These are phyloP conservation scores for Laodelphax striatellus DNA, from an alignment of 1,140 invertebrate genomes.

Conservation along the genomic window DNA sequence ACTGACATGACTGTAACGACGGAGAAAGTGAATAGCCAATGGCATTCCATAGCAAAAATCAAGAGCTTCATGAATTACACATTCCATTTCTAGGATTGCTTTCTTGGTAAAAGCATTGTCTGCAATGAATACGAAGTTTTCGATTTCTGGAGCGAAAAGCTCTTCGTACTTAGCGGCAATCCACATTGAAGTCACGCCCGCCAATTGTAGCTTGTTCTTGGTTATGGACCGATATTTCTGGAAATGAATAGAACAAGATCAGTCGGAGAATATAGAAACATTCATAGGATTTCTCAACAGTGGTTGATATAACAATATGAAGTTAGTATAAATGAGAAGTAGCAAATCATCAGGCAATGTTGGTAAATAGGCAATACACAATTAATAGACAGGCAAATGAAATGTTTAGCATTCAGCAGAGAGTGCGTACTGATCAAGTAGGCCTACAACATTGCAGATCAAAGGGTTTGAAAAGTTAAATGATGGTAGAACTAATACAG, in stretches of 20 bases:
- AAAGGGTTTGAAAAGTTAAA: too few relatives aligned
- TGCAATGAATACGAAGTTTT: slow-evolving; percentile 86
- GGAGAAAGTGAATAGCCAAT: slow-evolving; percentile 75
- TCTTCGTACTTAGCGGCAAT: slow-evolving; percentile 95
- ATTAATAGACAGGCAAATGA: too few relatives aligned
- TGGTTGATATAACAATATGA: too few relatives aligned
- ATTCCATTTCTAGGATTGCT: slow-evolving; percentile 78
- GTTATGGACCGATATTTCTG: slow-evolving; percentile 24
- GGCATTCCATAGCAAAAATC: slow-evolving; percentile 76
- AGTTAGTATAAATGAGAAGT: too few relatives aligned
- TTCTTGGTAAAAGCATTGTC: slow-evolving; percentile 73
- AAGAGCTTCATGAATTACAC: slow-evolving; percentile 57
- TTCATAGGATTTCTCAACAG: too few relatives aligned
- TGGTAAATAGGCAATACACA: too few relatives aligned
- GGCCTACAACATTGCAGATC: too few relatives aligned
- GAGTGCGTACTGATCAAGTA: too few relatives aligned
- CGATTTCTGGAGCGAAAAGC: slow-evolving; percentile 76
- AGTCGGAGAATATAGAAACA: too few relatives aligned
- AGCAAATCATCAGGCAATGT: too few relatives aligned
- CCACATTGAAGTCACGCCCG: slow-evolving; percentile 83
- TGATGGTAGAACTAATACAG: too few relatives aligned
- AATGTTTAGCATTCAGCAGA: too few relatives aligned
- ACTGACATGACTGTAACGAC: slow-evolving; percentile 66
- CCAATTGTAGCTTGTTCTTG: slow-evolving; percentile 68
- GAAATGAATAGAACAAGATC: slow-evolving; percentile 6